Conservation (phyloP, 2,113 vertebrate genomes). For the Takifugu bimaculatus region DNA sequence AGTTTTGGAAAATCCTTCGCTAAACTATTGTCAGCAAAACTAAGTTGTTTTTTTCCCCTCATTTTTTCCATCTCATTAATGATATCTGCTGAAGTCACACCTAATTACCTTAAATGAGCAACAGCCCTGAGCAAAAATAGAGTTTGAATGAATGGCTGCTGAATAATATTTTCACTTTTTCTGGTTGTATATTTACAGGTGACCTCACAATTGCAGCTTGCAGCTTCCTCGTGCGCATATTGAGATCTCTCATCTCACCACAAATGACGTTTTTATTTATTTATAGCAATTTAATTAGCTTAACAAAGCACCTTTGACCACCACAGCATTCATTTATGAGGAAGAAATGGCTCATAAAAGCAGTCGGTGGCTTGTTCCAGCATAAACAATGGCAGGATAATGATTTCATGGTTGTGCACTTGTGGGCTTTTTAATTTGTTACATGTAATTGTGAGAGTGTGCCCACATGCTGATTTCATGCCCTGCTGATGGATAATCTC, state of each 20-base stretch:
- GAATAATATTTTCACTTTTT: not conserved
- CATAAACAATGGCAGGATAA: constrained; percentile 19
- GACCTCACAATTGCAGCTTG: constrained; percentile 10
- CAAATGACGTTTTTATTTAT: constrained; percentile 40
- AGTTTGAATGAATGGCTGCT: not conserved
- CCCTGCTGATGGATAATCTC: constrained; percentile 63
- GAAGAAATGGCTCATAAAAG: constrained; percentile 15
- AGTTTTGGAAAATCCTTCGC: no score
- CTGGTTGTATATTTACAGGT: not conserved
- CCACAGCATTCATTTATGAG: constrained; percentile 39
- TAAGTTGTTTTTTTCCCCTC: constrained; percentile 13
- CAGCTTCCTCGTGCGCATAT: constrained; percentile 4
- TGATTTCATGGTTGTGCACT: not conserved
- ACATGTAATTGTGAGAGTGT: constrained; percentile 7
- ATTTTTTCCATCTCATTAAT: constrained; percentile 2
- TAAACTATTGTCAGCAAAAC: not conserved
- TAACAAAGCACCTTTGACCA: constrained; percentile 39
- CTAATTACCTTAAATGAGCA: constrained; percentile 16
- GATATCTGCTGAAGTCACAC: constrained; percentile 22
- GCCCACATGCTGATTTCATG: constrained; percentile 40
- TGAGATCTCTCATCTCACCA: constrained; percentile 19
- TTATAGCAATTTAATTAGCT: constrained; percentile 23
- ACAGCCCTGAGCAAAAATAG: constrained; percentile 7
- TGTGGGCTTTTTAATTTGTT: constrained; percentile 3
- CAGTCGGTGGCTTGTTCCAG: constrained; percentile 4